Percentiles rank a stretch among this genome's conserved stretches.
phyloP scores from a whole-genome alignment of 2,797 vertebrate genomes.

The Thripadectes ignobilis region DNA sequence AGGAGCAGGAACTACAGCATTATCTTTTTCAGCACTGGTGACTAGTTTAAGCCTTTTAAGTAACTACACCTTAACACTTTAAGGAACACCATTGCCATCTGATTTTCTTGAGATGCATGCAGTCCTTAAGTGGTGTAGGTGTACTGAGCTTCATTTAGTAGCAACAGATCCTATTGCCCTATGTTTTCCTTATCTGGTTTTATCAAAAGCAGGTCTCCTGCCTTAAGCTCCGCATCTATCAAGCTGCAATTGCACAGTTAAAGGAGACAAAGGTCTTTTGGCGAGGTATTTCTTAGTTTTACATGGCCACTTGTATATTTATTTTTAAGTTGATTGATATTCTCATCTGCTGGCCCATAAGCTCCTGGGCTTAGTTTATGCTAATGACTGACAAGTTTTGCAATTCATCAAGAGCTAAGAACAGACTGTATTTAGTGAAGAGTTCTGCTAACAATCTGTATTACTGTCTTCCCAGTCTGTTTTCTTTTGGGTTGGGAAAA shows the following conservation, averaged over 20 bases:
- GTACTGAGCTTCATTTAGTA: background rate
- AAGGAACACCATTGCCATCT: background rate
- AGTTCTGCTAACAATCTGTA: conserved; percentile 30
- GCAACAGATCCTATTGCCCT: background rate
- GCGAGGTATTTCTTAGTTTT: background rate
- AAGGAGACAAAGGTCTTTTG: background rate
- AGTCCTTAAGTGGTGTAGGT: background rate
- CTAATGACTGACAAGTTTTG: conserved; percentile 45
- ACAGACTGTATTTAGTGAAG: conserved; percentile 32
- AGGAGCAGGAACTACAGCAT: background rate
- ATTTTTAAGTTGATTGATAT: conserved; percentile 37
- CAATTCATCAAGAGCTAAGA: conserved; percentile 27
- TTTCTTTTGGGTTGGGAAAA: background rate
- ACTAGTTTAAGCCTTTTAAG: background rate
- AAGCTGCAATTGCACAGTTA: background rate
- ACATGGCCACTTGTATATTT: background rate
- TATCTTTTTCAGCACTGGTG: background rate
- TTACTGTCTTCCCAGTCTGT: background rate
- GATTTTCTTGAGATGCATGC: background rate
- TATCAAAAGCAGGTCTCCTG: background rate
- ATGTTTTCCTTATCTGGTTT: background rate
- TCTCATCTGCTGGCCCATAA: conserved; percentile 16
- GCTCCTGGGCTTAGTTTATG: conserved; percentile 24
- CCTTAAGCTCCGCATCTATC: background rate
- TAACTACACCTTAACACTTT: background rate